phyloP scores from a whole-genome alignment of 2,797 vertebrate species.

The Catamblyrhynchus diadema region DNA sequence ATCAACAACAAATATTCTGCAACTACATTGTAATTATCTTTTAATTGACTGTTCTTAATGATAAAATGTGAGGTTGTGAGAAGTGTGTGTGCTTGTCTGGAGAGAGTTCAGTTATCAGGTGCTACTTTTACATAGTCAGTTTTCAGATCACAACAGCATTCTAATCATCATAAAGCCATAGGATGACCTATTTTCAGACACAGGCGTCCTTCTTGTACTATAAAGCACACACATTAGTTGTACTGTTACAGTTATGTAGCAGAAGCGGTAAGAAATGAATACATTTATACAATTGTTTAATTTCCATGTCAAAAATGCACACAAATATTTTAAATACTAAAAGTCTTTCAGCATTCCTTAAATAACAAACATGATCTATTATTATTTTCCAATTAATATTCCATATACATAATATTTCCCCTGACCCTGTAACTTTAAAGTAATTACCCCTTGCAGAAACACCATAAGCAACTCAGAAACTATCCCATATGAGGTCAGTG shows the following conservation, averaged over 20 bases:
- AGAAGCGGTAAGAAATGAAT: conserved; percentile 1
- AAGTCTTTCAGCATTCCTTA: not conserved
- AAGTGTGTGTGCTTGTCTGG: not conserved
- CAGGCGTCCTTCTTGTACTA: not conserved
- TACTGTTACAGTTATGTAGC: not conserved
- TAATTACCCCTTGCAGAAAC: not conserved
- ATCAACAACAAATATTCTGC: not conserved
- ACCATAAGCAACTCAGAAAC: not conserved
- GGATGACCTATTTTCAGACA: conserved; percentile 11
- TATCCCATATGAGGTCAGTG: not conserved
- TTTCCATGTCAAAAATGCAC: not conserved
- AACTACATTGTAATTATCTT: not conserved
- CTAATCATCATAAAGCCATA: not conserved
- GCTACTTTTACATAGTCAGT: conserved; percentile 60
- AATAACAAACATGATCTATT: not conserved
- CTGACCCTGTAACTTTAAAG: not conserved
- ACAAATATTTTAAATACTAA: not conserved
- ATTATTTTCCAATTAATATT: not conserved
- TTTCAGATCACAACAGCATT: conserved; percentile 66
- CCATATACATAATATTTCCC: not conserved
- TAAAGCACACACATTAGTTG: not conserved
- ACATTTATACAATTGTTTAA: not conserved
- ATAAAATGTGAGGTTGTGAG: not conserved
- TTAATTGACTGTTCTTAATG: not conserved
- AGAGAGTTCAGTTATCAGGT: not conserved